Conservation (phyloP, 2,113 vertebrate species). For the Acrocephalus arundinaceus region DNA sequence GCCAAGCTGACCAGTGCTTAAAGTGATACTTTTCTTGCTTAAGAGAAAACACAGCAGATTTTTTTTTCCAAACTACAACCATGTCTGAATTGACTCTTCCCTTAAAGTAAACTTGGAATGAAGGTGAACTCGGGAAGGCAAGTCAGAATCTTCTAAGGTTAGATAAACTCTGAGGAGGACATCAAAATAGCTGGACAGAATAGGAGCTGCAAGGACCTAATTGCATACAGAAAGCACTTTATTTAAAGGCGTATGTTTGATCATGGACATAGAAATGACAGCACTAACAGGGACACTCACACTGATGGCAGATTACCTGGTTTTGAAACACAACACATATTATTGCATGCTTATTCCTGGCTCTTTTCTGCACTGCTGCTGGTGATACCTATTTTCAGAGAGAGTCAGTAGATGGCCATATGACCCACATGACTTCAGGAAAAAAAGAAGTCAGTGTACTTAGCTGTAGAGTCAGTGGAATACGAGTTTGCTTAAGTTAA, state of each 20-base stretch:
- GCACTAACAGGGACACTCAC: background rate
- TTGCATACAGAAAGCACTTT: background rate
- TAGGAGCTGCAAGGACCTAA: background rate
- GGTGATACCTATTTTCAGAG: background rate
- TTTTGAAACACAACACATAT: background rate
- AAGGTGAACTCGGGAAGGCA: background rate
- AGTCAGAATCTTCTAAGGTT: background rate
- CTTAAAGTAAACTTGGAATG: background rate
- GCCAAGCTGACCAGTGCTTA: background rate
- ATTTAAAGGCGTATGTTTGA: background rate
- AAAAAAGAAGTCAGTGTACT: background rate
- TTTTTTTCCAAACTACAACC: background rate
- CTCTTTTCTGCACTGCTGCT: background rate
- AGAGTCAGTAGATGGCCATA: background rate
- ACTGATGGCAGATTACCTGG: background rate
- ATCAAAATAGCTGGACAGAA: background rate
- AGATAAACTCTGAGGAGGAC: background rate
- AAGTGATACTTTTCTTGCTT: background rate
- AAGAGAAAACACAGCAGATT: background rate
- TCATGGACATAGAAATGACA: background rate
- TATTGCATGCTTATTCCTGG: background rate
- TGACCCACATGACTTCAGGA: background rate
- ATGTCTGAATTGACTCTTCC: background rate
- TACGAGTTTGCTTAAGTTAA: background rate
- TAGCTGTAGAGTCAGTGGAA: background rate